Base-by-base conservation (phyloP, 2,888 invertebrate genomes). In the Flexamia atlantica region DNA sequence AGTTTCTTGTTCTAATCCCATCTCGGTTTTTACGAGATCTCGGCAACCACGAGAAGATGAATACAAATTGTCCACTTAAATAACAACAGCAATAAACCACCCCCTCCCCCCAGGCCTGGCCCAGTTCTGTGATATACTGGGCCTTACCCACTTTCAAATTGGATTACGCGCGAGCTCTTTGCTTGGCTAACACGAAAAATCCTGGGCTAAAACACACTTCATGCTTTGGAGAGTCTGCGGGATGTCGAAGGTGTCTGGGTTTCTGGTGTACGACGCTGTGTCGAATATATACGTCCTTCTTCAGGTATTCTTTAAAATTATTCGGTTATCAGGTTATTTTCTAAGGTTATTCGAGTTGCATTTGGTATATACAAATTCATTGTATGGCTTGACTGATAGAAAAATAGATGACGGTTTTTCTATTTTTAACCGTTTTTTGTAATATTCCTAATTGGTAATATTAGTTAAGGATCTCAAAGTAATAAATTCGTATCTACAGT, bases 21-120 rank as follows among this genome's bases (percentile, higher is more conserved):
- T 70, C 70, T 40, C 40, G 70, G 70, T 70, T 70, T 70, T 70
- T 70, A 70, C 40, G 70, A 70, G 70, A 70, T 70, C 36, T 36
- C 70, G 70, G 36, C 5, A 23, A n/a, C 40, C 36, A 40, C 32
- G 70, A 70, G 70, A 70, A 36, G 70, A 70, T 70, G 70, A 70
- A 70, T 70, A 70, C 70, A 70, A 70, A 70, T 20, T 23, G 70
- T 70, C 70, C 70, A 70, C 70, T 70, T 70, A 70, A 70, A 70
- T 70, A 70, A 70, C 70, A 70, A 70, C 70, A n/a, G 70, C 70
- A 32, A 70, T 70, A 70, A 70, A 70, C 70, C 70, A 36, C 2
- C 70, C 32, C 68, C 70, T 40, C 20, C 70, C 32, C 68, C 30
- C 68, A 4, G 4, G n/a, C 36, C 40, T 70, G 40, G 40, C 70